Evolutionary conservation across 2,888 invertebrate species (phyloP), one percentile per base, ranked within the genome.

Genomic region (Drosophila austrosaltans): DNA sequence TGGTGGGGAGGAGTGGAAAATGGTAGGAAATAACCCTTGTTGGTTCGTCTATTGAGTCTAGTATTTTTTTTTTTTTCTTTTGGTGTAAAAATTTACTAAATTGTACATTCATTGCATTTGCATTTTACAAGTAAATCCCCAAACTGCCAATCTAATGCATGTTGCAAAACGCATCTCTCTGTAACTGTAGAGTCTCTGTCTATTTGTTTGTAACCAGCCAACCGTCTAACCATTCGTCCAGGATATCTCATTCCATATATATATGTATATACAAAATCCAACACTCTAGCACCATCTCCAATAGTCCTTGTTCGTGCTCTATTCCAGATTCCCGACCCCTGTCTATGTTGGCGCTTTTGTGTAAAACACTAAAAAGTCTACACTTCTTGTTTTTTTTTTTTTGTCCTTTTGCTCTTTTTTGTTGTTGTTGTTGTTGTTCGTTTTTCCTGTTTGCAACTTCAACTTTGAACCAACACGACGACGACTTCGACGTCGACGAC

Each of bases 61-160:
- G 70, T 69, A 85, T 78, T 81, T 81, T 16, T 16, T 16, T 16
- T 16, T 16, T 16, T 16, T 16, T 16, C 0, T 16, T 16, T 82
- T 84, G 77, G 86, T 84, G 87, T 83, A 86, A 81, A 85, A 85
- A 88, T 86, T 83, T 57, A 79, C 88, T 81, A 85, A 85, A 85
- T 88, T 85, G 85, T 85, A 83, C 85, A 85, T 85, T 88, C 85
- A 85, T 85, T 85, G 87, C 85, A 88, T 85, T 85, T 85, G 85
- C 85, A 85, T 88, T 85, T 85, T 85, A 86, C 88, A 85, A 85
- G 85, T 85, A 85, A 85, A 85, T 85, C 85, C 85, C 85, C 78
- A 88, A 60, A 88, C 85, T 85, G 85, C 84, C 88, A 85, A 85
- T 85, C 85, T 86, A 85, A 85, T 85, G 87, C 81, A 85, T 81